These are phyloP conservation scores for Parelbella ahira DNA, from an alignment of 2,888 invertebrate species.

Conservation along the genomic window DNA sequence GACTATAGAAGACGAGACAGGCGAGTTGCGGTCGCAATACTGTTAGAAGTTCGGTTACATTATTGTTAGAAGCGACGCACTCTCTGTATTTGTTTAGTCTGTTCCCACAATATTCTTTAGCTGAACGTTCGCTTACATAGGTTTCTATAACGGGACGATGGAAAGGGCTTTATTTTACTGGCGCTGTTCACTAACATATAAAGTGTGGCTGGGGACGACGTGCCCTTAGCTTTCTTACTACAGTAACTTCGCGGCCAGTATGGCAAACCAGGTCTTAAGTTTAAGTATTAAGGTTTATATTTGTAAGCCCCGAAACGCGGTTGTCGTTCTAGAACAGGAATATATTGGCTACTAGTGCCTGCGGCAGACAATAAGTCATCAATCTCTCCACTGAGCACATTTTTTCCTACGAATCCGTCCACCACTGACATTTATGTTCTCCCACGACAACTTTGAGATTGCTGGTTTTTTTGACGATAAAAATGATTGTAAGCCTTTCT, in stretches of 20 bases:
- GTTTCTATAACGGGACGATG: conserved; percentile 11
- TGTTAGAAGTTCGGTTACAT: no score
- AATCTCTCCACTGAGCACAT: conserved; percentile 16
- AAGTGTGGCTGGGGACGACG: conserved; percentile 13
- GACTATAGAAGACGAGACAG: no score
- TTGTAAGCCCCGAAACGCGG: not conserved
- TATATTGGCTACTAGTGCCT: conserved; percentile 16
- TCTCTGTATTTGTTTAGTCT: conserved; percentile 15
- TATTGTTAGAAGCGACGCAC: no score
- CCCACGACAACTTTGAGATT: conserved; percentile 8
- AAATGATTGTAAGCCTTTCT: no score
- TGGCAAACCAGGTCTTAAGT: no score
- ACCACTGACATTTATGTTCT: conserved; percentile 20
- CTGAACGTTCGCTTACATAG: conserved; percentile 8
- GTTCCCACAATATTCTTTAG: conserved; percentile 10
- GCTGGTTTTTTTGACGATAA: conserved; percentile 10
- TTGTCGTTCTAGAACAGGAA: conserved; percentile 15
- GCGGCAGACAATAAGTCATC: conserved; percentile 20
- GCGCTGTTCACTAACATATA: conserved; percentile 14
- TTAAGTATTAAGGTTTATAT: not conserved
- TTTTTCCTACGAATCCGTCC: conserved; percentile 20
- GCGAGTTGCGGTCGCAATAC: no score
- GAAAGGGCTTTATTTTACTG: conserved; percentile 13
- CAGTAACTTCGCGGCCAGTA: no score
- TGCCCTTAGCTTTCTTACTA: conserved; percentile 2